Conservation (phyloP, 2,113 vertebrate genomes). For the Hepsetus odoe region DNA sequence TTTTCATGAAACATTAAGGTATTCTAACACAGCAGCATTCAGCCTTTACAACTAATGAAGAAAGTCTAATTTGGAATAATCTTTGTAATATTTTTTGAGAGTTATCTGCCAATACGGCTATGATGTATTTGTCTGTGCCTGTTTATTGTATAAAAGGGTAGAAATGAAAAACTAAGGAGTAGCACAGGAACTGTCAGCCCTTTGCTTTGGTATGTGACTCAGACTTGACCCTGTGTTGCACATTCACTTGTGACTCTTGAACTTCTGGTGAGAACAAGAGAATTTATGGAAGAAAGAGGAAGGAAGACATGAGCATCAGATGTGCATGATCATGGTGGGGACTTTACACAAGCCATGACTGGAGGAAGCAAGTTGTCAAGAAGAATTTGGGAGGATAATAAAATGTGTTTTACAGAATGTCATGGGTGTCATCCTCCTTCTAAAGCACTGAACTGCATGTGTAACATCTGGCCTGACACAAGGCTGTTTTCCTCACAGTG, state of each 20-base stretch:
- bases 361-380: slow-evolving; percentile 37
- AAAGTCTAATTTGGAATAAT: too few relatives aligned
- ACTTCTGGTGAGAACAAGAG: not conserved
- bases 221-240: slow-evolving; percentile 18
- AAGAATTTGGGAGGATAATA: not conserved
- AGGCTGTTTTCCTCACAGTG: too few relatives aligned
- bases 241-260: not conserved
- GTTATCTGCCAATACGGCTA: too few relatives aligned
- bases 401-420: not conserved
- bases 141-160: too few relatives aligned
- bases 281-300: slow-evolving; percentile 1
- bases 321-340: not conserved
- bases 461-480: too few relatives aligned
- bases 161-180: not conserved
- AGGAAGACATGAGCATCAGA: slow-evolving; percentile 15
- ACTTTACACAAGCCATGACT: not conserved
- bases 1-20: not conserved
- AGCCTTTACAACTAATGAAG: too few relatives aligned
- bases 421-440: too few relatives aligned
- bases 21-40: too few relatives aligned
- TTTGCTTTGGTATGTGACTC: not conserved
- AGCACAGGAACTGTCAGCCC: not conserved
- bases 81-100: too few relatives aligned
- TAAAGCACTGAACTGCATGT: too few relatives aligned
- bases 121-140: too few relatives aligned